Base-by-base conservation (phyloP, 2,113 vertebrate genomes). In the Melanocharis versteri region DNA sequence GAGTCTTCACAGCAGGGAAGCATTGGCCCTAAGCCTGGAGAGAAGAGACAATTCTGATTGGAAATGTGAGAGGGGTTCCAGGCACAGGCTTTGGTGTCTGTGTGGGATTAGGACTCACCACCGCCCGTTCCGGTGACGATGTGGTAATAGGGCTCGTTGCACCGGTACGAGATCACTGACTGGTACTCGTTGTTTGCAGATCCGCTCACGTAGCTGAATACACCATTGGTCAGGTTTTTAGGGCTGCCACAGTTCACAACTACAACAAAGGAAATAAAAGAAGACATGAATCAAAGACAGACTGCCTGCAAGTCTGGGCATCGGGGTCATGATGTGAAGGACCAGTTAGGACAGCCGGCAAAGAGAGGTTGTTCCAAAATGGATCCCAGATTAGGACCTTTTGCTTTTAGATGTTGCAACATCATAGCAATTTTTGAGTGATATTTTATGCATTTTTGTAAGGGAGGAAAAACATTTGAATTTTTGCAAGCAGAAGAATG, bases 161-260 rank as follows among this genome's bases (percentile, higher is more conserved):
- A 98, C 7, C 2, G 54, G 81, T 98, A 98, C 1, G 73, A 87
- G 91, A 98, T 91, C 5, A 28, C 45, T 21, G 98, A 96, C 80
- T 97, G 65, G 72, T 98, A 98, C 73, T 60, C 92, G 30, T 97
- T 97, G 58, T 72, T 80, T 8, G 80, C 90, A 13, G 33, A 9
- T 8, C 56, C 22, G 2, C 71, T 94, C 37, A 73, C 3, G 6
- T 98, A 98, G 15, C 8, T 84, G 92, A 98, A 97, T 19, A 7
- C 51, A 28, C 98, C 98, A 1, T 98, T 98, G 31, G 37, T 35
- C 90, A 98, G 94, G 28, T 8, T 19, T 82, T 40, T 16, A 17
- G 98, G 98, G 53, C 37, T 65, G 42, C 97, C 97, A 50, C 98
- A 98, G 73, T 96, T 87, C 83, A 96, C 98, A 97, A 98, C 98